phyloP scores from a whole-genome alignment of 37 sponge, comb jelly and placozoan species.

The Aplysina aerophoba region DNA sequence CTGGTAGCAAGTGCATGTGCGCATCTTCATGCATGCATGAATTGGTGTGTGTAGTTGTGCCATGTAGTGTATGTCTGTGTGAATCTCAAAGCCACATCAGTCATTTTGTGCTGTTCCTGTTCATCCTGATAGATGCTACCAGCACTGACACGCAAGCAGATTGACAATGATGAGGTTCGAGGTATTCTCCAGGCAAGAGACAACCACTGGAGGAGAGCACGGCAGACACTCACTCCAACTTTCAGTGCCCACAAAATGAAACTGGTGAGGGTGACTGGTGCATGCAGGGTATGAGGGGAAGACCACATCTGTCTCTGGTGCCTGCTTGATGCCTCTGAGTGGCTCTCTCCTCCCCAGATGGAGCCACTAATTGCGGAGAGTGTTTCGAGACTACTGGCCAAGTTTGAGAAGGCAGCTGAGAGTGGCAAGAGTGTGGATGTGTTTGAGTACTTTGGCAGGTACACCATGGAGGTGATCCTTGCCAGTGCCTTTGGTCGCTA shows the following conservation, averaged over 20 bases:
- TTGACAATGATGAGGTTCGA: background rate
- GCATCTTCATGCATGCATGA: background rate
- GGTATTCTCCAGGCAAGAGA: conserved; percentile 56
- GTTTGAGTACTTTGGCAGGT: conserved; percentile 8
- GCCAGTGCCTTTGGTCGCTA: conserved; percentile 37
- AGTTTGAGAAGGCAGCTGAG: conserved; percentile 36
- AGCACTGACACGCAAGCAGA: background rate
- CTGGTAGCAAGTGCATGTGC: background rate
- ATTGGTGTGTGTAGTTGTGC: background rate
- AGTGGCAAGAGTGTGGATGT: conserved; percentile 53
- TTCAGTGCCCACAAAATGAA: conserved; percentile 70
- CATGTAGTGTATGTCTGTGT: background rate
- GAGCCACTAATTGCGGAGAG: conserved; percentile 57
- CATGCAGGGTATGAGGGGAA: background rate
- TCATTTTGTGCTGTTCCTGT: background rate
- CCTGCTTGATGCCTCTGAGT: background rate
- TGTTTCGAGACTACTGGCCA: conserved; percentile 22
- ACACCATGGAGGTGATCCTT: conserved; percentile 35
- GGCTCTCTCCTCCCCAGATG: conserved; percentile 50
- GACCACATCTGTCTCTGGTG: background rate
- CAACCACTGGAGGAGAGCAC: conserved; percentile 51
- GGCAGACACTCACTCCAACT: conserved; percentile 64
- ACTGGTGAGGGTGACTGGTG: conserved; percentile 26
- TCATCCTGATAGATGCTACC: background rate
- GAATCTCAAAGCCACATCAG: background rate